Evolutionary conservation across 2,797 vertebrate genomes (phyloP), one percentile per base, ranked within the genome.

Genomic region (Avahi laniger): DNA sequence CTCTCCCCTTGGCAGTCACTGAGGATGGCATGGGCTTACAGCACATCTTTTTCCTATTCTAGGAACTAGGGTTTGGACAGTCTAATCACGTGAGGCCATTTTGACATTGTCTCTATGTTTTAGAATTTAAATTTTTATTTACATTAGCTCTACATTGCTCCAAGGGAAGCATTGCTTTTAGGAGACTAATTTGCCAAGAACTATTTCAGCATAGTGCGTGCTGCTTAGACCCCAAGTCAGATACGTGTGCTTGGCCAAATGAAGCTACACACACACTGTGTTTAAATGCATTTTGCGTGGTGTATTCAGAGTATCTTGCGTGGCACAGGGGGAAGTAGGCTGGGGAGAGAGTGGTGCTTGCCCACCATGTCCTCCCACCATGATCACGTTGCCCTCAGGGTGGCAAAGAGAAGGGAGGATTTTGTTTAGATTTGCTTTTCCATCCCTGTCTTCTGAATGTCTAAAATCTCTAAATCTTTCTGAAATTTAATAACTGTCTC

Each of bases 131-230:
- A 41, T 90, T 97, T 88, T 54, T 67, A 52, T 84, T 95, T 48
- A 80, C 92, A 95, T 95, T 75, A 97, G 94, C 92, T 93, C 96
- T 95, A 33, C 95, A 67, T 92, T 97, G 65, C 95, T 97, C 78
- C 61, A 83, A 76, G 92, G 30, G 92, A 90, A 89, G 91, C 59
- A 38, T 94, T 95, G 65, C 89, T 91, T 94, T 93, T 20, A 14
- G 80, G 95, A 70, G 59, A 57, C 93, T 76, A 35, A 48, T 92
- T 97, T 93, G 1, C 33, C 4, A 73, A 84, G 38, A 95, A 67
- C 13, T 33, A 0, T 20, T 69, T 86, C 69, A 67, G 20, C 33
- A 11, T 1, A 26, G 22, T 41, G 33, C 50, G 18, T 38, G 57
- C 48, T 78, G 9, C 76, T 38, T 20, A 35, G 85, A 26, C 48